Conservation (phyloP, 2,797 vertebrate species). For the Sebastes diploproa region DNA sequence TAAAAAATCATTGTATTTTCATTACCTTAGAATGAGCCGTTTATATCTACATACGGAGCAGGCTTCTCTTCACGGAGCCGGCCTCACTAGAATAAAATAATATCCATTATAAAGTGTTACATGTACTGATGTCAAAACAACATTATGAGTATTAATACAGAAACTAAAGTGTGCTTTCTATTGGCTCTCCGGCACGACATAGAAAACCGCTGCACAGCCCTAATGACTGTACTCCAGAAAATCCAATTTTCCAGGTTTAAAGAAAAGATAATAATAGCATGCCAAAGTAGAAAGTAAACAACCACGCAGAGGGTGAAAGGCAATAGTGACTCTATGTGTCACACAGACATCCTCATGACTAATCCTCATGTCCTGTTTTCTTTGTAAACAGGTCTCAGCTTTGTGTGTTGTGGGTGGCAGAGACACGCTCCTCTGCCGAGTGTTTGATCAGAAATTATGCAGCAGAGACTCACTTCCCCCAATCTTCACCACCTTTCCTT, state of each 20-base stretch:
- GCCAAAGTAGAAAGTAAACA: conserved; percentile 9
- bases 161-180: neutral
- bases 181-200: neutral
- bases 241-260: neutral
- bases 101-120: neutral
- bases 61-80: too few species aligned
- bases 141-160: neutral
- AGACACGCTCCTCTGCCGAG: neutral
- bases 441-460: conserved; percentile 33
- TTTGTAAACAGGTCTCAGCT: conserved; percentile 11
- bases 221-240: neutral
- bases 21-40: too few species aligned
- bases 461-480: neutral
- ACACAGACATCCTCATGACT: conserved; percentile 22
- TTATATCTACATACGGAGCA: too few species aligned
- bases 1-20: too few species aligned
- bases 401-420: conserved; percentile 1
- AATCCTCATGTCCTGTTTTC: conserved; percentile 27
- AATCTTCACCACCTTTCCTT: neutral
- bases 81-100: neutral
- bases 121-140: neutral
- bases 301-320: neutral
- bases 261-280: neutral
- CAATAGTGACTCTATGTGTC: neutral
- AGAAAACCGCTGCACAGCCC: neutral